These are phyloP conservation scores for Neocloeon triangulifer DNA, from an alignment of 1,140 invertebrate genomes.

Conservation along the genomic window DNA sequence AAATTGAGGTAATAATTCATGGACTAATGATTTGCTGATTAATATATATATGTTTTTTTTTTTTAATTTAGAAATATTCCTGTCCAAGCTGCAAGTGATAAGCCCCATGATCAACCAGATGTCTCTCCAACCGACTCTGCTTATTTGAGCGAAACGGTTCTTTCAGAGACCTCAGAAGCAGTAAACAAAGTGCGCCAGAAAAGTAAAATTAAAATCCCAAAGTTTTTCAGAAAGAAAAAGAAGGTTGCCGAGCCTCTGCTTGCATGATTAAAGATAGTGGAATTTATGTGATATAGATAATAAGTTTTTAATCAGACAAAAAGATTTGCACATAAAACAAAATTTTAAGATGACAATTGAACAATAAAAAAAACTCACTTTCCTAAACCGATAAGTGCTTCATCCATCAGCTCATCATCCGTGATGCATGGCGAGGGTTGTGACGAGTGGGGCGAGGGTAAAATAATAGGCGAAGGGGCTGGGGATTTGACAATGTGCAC, in stretches of 20 bases:
- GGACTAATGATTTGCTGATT: no score
- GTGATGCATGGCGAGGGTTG: conserved; percentile 49
- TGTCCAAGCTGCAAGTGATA: no score
- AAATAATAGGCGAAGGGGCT: conserved; percentile 24
- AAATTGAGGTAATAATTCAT: no score
- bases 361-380: conserved; percentile 16
- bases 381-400: conserved; percentile 51
- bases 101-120: no score
- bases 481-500: conserved; percentile 59
- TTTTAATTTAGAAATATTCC: no score
- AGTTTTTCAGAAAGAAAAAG: background rate
- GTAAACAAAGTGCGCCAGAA: no score
- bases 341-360: background rate
- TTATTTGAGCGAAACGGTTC: no score
- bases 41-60: no score
- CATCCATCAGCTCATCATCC: conserved; percentile 76
- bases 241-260: background rate
- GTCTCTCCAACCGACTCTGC: no score
- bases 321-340: background rate
- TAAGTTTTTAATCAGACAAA: background rate
- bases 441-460: conserved; percentile 43
- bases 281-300: background rate
- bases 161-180: no score
- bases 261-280: background rate
- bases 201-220: conserved; percentile 14